Evolutionary conservation across 2,888 invertebrate genomes (phyloP), one percentile per base, ranked within the genome.

Genomic region (Cerceris ruficornis): DNA sequence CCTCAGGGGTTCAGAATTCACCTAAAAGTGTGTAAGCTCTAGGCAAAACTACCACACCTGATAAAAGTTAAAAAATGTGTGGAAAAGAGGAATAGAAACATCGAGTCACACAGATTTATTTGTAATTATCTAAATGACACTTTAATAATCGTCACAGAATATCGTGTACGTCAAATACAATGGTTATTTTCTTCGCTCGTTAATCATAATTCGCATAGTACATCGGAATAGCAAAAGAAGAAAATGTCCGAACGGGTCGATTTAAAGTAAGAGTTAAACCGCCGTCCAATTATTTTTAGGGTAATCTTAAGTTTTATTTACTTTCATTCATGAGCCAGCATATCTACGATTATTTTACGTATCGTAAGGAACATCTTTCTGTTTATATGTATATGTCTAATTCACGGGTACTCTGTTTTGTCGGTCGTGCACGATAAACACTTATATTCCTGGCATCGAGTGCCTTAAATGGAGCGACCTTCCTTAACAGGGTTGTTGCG

Each of bases 201-300:
- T 13, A 68, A 46, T 46, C 46, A 46, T 11, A 28, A 28, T 28
- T 28, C 28, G 4, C 28, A 28, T 28, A 17, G 15, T 57, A 59
- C 9, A 17, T 57, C 39, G 7, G 13, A 28, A 1, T 15, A 1
- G n/a, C 43, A 52, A 14, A 39, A 17, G 6, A 11, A 28, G 9
- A 11, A 14, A 57, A 15, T 28, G 4, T 8, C n/a, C 57, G 69
- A 82, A 77, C 79, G 79, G 83, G 80, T 86, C 78, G 74, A 66
- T 80, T 68, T 68, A 64, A 72, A 66, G 68, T 85, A 78, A 74
- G 52, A 75, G 82, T 87, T 86, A 85, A 73, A 86, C 81, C 82
- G 87, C 90, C 89, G 91, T 91, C 91, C 91, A 91, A 75, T 91
- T 88, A 90, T 77, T 90, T 89, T 88, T 90, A 90, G 86, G 87